Base-by-base conservation (phyloP, 2,888 invertebrate genomes). In the Phengaris arion region DNA sequence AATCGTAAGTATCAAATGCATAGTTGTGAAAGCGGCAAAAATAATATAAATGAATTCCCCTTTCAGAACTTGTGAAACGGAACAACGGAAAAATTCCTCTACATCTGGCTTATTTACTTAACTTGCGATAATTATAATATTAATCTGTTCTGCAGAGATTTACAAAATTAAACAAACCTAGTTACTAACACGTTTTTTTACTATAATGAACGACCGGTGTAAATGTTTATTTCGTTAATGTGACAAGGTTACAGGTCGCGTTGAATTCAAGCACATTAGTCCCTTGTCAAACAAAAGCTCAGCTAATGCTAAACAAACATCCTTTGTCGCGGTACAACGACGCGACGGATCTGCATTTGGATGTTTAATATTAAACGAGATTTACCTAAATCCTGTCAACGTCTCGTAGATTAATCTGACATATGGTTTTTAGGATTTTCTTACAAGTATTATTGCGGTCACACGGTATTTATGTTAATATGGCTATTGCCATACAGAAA, bases 221-320 rank as follows among this genome's bases (percentile, higher is more conserved):
- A 22, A 15, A n/a, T 10, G 9, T 15, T 48, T 46, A 69, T 69
- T 69, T 69, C 8, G 48, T 48, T 48, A 48, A 64, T 64, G 64
- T 64, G 48, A 48, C 45, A 46, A 51, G 70, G 51, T 48, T 51
- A 22, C 10, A 52, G 51, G 70, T 70, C 48, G 48, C 9, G 15
- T 10, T 22, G 9, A 8, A 22, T 22, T 12, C 9, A 35, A 52
- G 51, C 48, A n/a, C 70, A 51, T 51, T 15, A 51, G 54, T 72
- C 72, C 72, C 72, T 54, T 15, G 54, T 52, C 72, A 72, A 70
- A 74, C 59, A 59, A 74, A 74, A 52, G n/a, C 48, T 6, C 35
- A 68, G 12, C 15, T 64, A 59, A 74, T 68, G 15, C 48, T 35
- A 12, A 64, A 68, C 12, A 64, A 5, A 74, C 51, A 15, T 46